Base-by-base conservation (phyloP, 2,113 vertebrate genomes). In the Pedetes capensis region DNA sequence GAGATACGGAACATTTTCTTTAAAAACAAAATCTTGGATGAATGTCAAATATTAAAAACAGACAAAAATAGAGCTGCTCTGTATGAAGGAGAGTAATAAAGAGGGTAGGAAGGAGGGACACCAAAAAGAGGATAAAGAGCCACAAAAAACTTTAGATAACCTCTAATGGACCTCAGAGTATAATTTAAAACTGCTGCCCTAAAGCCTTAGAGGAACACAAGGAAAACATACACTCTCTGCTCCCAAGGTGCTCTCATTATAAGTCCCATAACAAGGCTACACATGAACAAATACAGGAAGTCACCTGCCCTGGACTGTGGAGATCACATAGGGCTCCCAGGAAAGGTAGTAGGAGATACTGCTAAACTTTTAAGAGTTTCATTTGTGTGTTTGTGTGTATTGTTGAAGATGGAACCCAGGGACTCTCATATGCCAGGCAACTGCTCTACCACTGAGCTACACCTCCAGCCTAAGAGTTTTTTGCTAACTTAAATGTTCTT, bases 1-100 rank as follows among this genome's bases (percentile, higher is more conserved):
- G n/a, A 64, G 53, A 76, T 27, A 87, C 2, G 92, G 27, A 94
- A 91, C 32, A 76, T 66, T 53, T 82, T 83, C 37, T 90, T 92
- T 78, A 84, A 87, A 84, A 87, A 66, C 49, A 94, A 89, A 78
- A 83, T 80, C 37, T 32, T 79, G 37, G 18, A 3, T 83, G 63
- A 86, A 89, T 69, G 53, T 79, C 29, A 90, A 78, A 93, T 78
- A 79, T 39, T 57, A 63, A 66, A 78, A 79, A 68, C 12, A 87
- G 61, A 66, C 79, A 55, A 90, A 82, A 63, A 6, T 71, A 39
- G n/a, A 93, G 37, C 55, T 49, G 13, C n/a, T 90, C 14, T 20
- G 37, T 57, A 83, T 12, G 51, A 84, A 68, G 32, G 14, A 72
- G 9, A 44, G n/a, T n/a, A n/a, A n/a, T n/a, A n/a, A n/a, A 6